Base-by-base conservation (phyloP, 2,113 vertebrate species). In the Sander lucioperca region DNA sequence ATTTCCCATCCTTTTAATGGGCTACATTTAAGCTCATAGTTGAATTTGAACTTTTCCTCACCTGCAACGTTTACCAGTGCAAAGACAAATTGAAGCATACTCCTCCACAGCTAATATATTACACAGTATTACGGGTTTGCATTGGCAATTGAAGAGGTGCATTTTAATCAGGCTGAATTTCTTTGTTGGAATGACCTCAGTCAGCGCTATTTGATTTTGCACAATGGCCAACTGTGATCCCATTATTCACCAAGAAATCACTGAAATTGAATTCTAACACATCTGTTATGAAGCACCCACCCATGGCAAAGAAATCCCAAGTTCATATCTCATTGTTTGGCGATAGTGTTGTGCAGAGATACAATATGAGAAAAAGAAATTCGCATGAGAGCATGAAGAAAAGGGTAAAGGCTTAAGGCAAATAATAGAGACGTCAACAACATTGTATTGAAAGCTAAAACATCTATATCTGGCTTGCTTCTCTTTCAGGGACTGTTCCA, bases 341-440 rank as follows among this genome's bases (percentile, higher is more conserved):
- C 27, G 45, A 81, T 7, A 45, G 58, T 1, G 11, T 59, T 77
- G 74, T 48, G 51, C 19, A 43, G 51, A 18, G 30, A 48, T 10
- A 80, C 77, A 82, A 77, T 66, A 18, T 6, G 27, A 51, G 0
- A 57, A 70, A 57, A 74, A 71, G 27, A 68, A 75, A 66, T 53
- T 59, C 45, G 19, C 74, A 74, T 39, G 53, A 68, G 77, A 68
- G 73, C 73, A 21, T 33, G 50, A 74, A 78, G 70, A 82, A 62
- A 84, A 56, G 18, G 48, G 53, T 65, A 62, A 65, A 45, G 74
- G 74, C 79, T 82, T 39, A 61, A 74, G 74, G 82, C 70, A 72
- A 88, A 88, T 68, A 89, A 89, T 45, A 51, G 76, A 74, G 53
- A 68, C 77, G 84, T 88, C 84, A 85, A 84, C 82, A 86, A 67